Evolutionary conservation across 2,113 vertebrate species (phyloP).

Genomic region (Neopipo cinnamomea): DNA sequence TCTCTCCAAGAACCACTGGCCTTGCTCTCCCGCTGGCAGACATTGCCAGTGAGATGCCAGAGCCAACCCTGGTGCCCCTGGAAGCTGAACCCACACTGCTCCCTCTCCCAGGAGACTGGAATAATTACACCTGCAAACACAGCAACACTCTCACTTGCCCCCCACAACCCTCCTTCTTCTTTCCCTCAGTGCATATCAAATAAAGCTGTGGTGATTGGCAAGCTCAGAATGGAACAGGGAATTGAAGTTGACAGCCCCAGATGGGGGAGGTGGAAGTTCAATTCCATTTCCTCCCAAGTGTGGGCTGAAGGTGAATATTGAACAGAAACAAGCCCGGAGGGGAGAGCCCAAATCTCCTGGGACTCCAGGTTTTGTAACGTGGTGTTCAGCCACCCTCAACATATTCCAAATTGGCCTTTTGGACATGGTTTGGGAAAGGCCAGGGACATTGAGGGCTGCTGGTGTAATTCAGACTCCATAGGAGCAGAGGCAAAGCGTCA

Average conservation of each 20-base stretch:
- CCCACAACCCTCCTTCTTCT: rapidly evolving
- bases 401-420: neutral
- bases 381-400: neutral
- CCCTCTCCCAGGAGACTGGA: neutral
- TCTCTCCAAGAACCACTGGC: neutral
- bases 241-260: neutral
- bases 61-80: rapidly evolving
- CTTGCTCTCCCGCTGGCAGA: neutral
- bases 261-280: neutral
- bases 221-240: rapidly evolving
- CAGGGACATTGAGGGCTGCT: neutral
- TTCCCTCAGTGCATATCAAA: neutral
- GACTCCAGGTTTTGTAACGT: rapidly evolving
- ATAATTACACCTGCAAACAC: rapidly evolving
- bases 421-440: neutral
- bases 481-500: neutral
- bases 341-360: rapidly evolving
- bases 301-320: neutral
- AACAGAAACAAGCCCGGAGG: neutral
- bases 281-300: rapidly evolving
- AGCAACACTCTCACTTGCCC: neutral
- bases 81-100: neutral
- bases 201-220: neutral
- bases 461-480: rapidly evolving
- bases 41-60: neutral